These are phyloP conservation scores for Acheta domesticus DNA, from an alignment of 2,888 invertebrate species.

Conservation along the genomic window DNA sequence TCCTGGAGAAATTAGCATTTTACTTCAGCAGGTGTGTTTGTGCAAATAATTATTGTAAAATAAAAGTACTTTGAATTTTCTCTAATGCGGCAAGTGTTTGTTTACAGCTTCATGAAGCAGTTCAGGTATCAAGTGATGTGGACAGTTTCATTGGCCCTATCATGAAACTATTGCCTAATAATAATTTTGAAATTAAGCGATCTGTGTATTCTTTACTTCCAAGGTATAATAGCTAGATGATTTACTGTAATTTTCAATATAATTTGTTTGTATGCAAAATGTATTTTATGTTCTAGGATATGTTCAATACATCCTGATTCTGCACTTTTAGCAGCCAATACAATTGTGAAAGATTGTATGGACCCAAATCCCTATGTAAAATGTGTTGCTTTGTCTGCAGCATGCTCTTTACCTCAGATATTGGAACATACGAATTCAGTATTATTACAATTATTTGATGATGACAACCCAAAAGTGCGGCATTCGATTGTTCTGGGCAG, in stretches of 20 bases:
- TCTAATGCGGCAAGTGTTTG: background rate
- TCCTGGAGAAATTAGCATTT: no score
- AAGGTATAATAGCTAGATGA: constrained; percentile 30
- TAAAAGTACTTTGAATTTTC: no score
- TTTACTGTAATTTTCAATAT: constrained; percentile 12
- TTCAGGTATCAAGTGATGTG: constrained; percentile 33
- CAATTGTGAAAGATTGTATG: constrained; percentile 35
- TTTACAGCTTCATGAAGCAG: constrained; percentile 36
- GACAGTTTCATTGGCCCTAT: constrained; percentile 38
- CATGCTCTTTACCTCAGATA: constrained; percentile 33
- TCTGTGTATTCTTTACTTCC: constrained; percentile 36
- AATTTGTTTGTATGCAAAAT: constrained; percentile 11
- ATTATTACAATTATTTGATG: constrained; percentile 31
- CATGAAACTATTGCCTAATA: constrained; percentile 35
- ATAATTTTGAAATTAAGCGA: constrained; percentile 35
- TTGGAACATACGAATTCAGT: constrained; percentile 33
- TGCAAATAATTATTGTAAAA: no score
- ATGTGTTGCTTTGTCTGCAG: constrained; percentile 34
- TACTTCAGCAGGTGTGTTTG: no score
- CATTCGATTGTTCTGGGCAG: constrained; percentile 33
- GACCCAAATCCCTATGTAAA: constrained; percentile 38
- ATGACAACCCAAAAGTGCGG: constrained; percentile 36
- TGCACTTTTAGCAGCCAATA: constrained; percentile 36
- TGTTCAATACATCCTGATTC: constrained; percentile 34
- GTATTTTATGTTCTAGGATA: constrained; percentile 30